phyloP scores from a whole-genome alignment of 2,113 vertebrate genomes.

The Gobiocypris rarus region DNA sequence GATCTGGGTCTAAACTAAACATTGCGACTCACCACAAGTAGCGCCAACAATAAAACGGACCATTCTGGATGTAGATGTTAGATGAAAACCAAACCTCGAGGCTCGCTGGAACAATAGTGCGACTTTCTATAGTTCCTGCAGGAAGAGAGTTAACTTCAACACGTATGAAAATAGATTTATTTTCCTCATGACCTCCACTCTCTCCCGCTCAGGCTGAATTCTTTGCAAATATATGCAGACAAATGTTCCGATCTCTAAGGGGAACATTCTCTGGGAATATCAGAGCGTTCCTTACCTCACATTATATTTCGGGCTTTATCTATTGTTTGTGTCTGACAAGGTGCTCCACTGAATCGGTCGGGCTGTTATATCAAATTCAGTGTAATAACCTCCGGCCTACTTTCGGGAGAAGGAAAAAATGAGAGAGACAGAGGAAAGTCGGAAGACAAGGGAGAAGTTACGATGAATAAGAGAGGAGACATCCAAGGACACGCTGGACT shows the following conservation, averaged over 20 bases:
- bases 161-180: constrained; percentile 66
- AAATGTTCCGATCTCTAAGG: constrained; percentile 73
- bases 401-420: constrained; percentile 64
- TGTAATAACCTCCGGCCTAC: constrained; percentile 77
- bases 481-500: constrained; percentile 78
- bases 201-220: constrained; percentile 53
- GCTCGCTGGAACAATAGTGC: constrained; percentile 55
- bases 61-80: not conserved
- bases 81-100: constrained; percentile 44
- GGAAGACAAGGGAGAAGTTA: constrained; percentile 68
- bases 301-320: constrained; percentile 71
- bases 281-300: constrained; percentile 68
- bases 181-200: constrained; percentile 65
- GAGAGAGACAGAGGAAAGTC: constrained; percentile 59
- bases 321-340: constrained; percentile 80
- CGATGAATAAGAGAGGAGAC: constrained; percentile 70
- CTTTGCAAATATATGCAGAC: constrained; percentile 73
- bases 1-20: constrained; percentile 56
- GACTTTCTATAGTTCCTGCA: constrained; percentile 20
- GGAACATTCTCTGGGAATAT: constrained; percentile 77
- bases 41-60: constrained; percentile 8
- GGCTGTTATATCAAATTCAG: constrained; percentile 77
- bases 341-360: constrained; percentile 71
- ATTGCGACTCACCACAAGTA: constrained; percentile 28
- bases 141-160: constrained; percentile 49